Evolutionary conservation across 1,140 invertebrate species (phyloP), one percentile per base, ranked within the genome.

Genomic region (Monomorium pharaonis): DNA sequence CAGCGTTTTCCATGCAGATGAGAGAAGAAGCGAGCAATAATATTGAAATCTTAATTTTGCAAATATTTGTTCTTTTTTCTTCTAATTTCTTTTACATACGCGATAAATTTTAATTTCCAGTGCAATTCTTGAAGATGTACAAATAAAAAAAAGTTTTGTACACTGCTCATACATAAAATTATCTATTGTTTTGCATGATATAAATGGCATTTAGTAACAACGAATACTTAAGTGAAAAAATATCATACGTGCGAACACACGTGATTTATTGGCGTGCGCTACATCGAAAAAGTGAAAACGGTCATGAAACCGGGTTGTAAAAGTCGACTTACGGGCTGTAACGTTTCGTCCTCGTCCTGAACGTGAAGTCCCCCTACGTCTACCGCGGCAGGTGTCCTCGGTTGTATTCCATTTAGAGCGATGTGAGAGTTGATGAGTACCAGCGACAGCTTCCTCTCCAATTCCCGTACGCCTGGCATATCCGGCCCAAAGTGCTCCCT

Each of bases 301-400:
- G 6, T 3, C 33, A 90, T 27, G 7, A 24, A 84, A 37, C n/a
- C 12, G 70, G 14, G 37, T 47, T 12, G 12, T 27, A 72, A 63
- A 2, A n/a, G 30, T 0, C 10, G 7, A 44, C 70, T 92, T 89
- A 94, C 93, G 0, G 62, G n/a, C 0, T 87, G 37, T 21, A 94
- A 72, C 56, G 91, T 77, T 1, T 87, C 21, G 3, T 42, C 86
- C 0, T 93, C 90, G 0, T 94, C 91, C 5, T 92, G 87, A 2
- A 96, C 90, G 84, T 96, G 96, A 4, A 97, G 88, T 18, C 96
- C 96, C 9, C 96, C 96, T n/a, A 97, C 94, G 92, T 97, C 96
- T 4, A 97, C 89, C 1, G 96, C 88, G 42, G 94, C 95, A 0
- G 96, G 95, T 2, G 94, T 92, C 16, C 91, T 91, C 0, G 96